Evolutionary conservation across 2,888 invertebrate species (phyloP).

Genomic region (Phania funesta): DNA sequence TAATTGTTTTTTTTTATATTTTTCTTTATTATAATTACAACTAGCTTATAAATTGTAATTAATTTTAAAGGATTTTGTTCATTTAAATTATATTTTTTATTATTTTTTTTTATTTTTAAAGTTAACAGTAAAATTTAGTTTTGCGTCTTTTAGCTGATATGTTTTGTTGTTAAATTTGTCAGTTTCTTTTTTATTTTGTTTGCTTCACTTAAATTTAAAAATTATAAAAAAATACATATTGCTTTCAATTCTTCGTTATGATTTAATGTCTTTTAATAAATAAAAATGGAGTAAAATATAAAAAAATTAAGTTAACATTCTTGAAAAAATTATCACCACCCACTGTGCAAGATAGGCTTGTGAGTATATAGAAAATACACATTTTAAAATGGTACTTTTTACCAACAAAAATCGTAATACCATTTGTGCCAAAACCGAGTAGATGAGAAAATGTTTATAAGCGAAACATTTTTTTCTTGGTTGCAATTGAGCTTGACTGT

Average conservation of each 20-base stretch:
- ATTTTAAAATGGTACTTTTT: no score
- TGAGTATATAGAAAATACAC: no score
- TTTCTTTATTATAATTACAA: neutral
- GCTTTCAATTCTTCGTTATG: constrained; percentile 54
- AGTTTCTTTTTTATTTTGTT: no score
- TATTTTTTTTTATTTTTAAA: constrained; percentile 20
- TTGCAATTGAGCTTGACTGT: no score
- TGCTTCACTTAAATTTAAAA: constrained; percentile 24
- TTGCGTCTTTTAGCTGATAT: constrained; percentile 59
- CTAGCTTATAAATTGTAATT: constrained; percentile 11
- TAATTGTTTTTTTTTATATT: constrained; percentile 16
- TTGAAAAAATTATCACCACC: no score
- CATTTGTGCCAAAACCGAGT: no score
- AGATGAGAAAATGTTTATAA: no score
- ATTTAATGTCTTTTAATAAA: constrained; percentile 5
- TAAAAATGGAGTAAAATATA: neutral
- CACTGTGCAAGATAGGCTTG: no score
- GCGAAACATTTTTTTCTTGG: no score
- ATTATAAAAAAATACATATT: constrained; percentile 42
- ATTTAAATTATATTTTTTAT: neutral
- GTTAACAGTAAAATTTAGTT: constrained; percentile 27
- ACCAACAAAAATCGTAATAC: no score
- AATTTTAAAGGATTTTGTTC: constrained; percentile 14
- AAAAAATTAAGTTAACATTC: constrained; percentile 5
- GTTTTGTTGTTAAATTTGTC: constrained; percentile 49